Conservation (phyloP, 2,797 vertebrate genomes). For the Avahi laniger region DNA sequence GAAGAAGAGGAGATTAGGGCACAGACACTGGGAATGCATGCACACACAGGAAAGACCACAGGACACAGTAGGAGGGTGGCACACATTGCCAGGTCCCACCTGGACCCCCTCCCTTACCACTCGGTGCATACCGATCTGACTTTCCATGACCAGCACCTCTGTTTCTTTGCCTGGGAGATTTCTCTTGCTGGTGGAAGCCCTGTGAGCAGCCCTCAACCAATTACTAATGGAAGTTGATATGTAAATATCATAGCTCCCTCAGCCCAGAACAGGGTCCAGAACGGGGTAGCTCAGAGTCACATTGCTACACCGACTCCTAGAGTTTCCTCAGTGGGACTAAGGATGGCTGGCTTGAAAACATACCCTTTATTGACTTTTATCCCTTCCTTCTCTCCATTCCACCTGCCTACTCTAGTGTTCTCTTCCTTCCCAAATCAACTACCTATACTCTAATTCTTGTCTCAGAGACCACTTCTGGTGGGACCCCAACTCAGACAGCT, state of each 20-base stretch:
- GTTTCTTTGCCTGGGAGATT: neutral
- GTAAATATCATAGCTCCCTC: neutral
- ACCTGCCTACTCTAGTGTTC: neutral
- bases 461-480: neutral
- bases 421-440: neutral
- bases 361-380: neutral
- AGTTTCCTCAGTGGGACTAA: neutral
- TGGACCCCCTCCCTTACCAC: neutral
- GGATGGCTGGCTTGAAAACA: neutral
- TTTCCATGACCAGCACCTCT: neutral
- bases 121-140: neutral
- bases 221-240: neutral
- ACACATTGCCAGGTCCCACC: neutral
- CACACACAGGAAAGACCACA: neutral
- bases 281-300: neutral
- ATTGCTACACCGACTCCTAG: neutral
- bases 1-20: neutral
- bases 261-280: too few species aligned
- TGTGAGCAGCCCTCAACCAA: neutral
- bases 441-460: neutral
- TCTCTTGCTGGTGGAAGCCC: neutral
- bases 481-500: neutral
- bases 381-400: neutral
- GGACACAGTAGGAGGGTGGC: neutral
- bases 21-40: neutral